A percentile compares a stretch with the other conserved stretches of the same genome.
These are phyloP conservation scores for Sebastes matsubarae DNA, from an alignment of 2,797 vertebrate genomes.

Conservation along the genomic window DNA sequence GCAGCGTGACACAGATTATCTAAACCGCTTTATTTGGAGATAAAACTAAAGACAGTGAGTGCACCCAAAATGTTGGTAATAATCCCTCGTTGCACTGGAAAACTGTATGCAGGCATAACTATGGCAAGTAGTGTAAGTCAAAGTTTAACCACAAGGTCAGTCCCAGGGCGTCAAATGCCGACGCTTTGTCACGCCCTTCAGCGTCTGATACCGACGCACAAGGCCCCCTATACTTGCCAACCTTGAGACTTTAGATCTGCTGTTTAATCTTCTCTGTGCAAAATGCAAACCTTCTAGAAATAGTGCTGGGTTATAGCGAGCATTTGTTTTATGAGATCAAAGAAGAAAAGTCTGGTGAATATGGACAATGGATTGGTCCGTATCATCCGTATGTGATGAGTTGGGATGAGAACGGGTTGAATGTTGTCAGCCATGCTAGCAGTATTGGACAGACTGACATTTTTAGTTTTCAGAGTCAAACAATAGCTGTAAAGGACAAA, in stretches of 20 bases:
- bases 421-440: not conserved
- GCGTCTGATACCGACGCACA: no score
- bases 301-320: not conserved
- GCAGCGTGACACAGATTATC: not conserved
- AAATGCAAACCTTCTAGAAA: not conserved
- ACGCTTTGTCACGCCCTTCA: not conserved
- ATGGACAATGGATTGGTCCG: slow-evolving; percentile 60
- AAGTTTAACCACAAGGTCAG: not conserved
- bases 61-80: not conserved
- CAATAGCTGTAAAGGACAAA: not conserved
- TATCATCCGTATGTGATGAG: no score
- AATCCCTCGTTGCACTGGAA: not conserved
- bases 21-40: not conserved
- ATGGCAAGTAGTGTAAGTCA: not conserved
- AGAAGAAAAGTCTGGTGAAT: slow-evolving; percentile 32
- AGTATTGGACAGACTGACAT: not conserved
- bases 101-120: not conserved
- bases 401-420: no score
- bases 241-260: not conserved
- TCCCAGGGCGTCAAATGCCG: no score
- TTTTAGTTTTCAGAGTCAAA: not conserved
- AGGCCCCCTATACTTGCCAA: no score
- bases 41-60: not conserved
- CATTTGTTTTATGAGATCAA: slow-evolving; percentile 39
- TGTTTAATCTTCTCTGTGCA: not conserved